Conservation (phyloP, 2,888 invertebrate species). For the Mellilla xanthometata region DNA sequence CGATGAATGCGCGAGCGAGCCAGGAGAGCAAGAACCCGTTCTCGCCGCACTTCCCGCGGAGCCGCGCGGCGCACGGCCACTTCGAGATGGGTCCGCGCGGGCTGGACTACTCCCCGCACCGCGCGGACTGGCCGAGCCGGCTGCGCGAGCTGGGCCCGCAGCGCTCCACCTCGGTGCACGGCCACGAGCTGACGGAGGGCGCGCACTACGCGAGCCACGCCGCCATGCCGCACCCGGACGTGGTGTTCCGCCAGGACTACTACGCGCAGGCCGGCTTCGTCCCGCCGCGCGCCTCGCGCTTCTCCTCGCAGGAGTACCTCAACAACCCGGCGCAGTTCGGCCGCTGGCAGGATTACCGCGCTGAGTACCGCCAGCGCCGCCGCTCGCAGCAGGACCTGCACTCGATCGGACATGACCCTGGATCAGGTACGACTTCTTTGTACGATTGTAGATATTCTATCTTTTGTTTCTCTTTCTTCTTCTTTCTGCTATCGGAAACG, state of each 20-base stretch:
- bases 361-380: conserved; percentile 71
- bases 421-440: conserved; percentile 61
- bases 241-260: conserved; percentile 72
- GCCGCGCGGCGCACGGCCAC: conserved; percentile 63
- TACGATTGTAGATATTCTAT: no score
- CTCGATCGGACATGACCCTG: conserved; percentile 68
- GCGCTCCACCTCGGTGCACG: conserved; percentile 73
- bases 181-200: conserved; percentile 72
- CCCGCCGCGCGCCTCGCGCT: conserved; percentile 67
- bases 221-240: conserved; percentile 69
- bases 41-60: conserved; percentile 66
- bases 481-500: no score
- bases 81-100: conserved; percentile 79
- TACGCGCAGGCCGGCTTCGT: conserved; percentile 67
- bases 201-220: conserved; percentile 70
- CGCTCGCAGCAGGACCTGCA: conserved; percentile 77
- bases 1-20: conserved; percentile 45
- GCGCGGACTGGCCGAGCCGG: conserved; percentile 66
- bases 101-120: conserved; percentile 73
- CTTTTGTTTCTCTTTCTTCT: no score
- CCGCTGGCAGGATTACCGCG: conserved; percentile 69
- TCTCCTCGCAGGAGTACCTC: conserved; percentile 77
- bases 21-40: conserved; percentile 69
- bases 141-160: conserved; percentile 71
- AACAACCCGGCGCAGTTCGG: conserved; percentile 70